Conservation (phyloP, 1,140 invertebrate species). For the Littorina saxatilis region DNA sequence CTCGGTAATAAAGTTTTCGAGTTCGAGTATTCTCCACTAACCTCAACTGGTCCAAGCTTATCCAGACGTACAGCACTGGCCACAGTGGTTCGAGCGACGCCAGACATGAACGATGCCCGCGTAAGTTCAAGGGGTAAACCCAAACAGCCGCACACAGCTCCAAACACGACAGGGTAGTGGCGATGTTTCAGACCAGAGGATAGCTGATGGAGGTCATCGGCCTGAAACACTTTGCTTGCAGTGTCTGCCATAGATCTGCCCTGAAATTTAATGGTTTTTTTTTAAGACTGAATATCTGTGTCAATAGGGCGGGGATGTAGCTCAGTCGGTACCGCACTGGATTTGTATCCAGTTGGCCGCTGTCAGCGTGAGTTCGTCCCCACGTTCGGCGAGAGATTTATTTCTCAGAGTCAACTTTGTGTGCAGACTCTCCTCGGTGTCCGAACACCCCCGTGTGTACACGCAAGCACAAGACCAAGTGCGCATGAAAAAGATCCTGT, state of each 20-base stretch:
- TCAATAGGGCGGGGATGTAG: no score
- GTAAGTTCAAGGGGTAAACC: conserved; percentile 36
- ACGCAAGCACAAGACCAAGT: no score
- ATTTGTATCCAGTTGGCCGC: no score
- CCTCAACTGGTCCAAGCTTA: conserved; percentile 47
- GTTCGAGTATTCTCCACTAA: no score
- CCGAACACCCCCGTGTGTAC: no score
- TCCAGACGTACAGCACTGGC: conserved; percentile 48
- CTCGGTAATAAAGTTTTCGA: no score
- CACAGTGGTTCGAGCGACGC: conserved; percentile 37
- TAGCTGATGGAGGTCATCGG: conserved; percentile 24
- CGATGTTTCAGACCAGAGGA: conserved; percentile 18
- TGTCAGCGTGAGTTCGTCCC: no score
- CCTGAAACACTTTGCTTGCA: conserved; percentile 33
- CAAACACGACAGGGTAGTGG: conserved; percentile 49
- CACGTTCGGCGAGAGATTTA: no score
- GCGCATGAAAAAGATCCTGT: no score
- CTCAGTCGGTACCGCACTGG: no score
- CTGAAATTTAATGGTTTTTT: conserved; percentile 43
- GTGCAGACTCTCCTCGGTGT: no score
- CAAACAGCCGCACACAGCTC: conserved; percentile 42
- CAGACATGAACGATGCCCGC: conserved; percentile 42
- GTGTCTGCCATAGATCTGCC: conserved; percentile 44
- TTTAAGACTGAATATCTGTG: background rate
- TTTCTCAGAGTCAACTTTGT: no score